Base-by-base conservation (phyloP, 2,113 vertebrate genomes). In the Porphyrio hochstetteri region DNA sequence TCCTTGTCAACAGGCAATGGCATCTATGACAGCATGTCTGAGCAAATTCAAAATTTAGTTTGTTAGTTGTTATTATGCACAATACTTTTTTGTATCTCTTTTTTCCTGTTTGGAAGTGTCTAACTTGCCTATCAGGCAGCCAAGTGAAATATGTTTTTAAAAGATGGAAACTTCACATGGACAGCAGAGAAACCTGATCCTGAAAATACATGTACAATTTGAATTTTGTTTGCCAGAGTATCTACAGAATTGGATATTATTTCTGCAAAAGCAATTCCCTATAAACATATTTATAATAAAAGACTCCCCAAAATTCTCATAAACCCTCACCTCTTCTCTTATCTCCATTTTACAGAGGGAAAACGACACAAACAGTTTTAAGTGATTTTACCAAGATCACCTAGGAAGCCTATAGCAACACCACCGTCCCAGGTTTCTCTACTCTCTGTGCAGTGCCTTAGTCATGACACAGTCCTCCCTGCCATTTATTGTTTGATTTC, bases 21-120 rank as follows among this genome's bases (percentile, higher is more conserved):
- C 42, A 74, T 76, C 80, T 88, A 64, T 9, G 11, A 86, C 4
- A 88, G 23, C 6, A 88, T n/a, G 38, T 60, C 68, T 87, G 61
- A 93, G 35, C 18, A 86, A 84, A 92, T 68, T 75, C 52, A 92
- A 74, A 96, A 76, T 56, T 81, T 29, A 94, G 21, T 74, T 82
- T 2, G 2, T 83, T 93, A 46, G 44, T 18, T 86, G 57, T 83
- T 95, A 63, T 57, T 65, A 85, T 65, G 71, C 55, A 86, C 40
- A 86, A 50, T 53, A 69, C 16, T 74, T 83, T 81, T 90, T 88
- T 68, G 69, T 35, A 6, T 50, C 40, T 86, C 27, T 44, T 46
- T 85, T 72, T 68, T 42, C 35, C 71, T 78, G 28, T 70, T 90
- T 44, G 85, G 75, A 91, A 76, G 36, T 80, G 87, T 87, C 65